These are phyloP conservation scores for Hylaeus volcanicus DNA, from an alignment of 1,140 invertebrate genomes.

Conservation along the genomic window DNA sequence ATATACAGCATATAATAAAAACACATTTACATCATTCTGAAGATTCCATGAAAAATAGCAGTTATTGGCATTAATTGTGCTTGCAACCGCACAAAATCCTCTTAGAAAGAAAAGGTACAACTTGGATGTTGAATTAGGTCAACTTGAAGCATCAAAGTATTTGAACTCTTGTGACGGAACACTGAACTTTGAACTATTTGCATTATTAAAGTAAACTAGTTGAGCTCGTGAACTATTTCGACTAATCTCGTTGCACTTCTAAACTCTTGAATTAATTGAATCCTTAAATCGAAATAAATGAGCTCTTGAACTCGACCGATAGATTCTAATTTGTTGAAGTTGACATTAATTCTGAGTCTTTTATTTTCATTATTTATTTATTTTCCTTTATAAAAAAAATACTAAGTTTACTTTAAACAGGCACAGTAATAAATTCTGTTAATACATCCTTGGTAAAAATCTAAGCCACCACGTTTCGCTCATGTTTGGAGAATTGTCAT, in stretches of 20 bases:
- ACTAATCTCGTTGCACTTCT: background rate
- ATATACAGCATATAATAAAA: too few relatives aligned
- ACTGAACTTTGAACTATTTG: background rate
- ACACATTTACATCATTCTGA: background rate
- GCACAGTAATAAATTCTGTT: too few relatives aligned
- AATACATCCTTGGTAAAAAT: too few relatives aligned
- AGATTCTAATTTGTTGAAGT: background rate
- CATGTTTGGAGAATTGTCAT: too few relatives aligned
- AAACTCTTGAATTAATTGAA: background rate
- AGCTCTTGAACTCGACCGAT: background rate
- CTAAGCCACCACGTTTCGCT: too few relatives aligned
- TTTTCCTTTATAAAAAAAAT: too few relatives aligned
- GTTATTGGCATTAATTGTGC: too few relatives aligned
- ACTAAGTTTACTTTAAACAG: too few relatives aligned
- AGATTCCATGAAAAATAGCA: too few relatives aligned
- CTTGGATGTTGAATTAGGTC: background rate
- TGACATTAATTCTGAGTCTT: background rate
- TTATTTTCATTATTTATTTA: too few relatives aligned
- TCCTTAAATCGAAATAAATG: background rate
- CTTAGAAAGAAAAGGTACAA: background rate
- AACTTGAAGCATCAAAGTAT: background rate
- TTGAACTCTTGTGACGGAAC: too few relatives aligned
- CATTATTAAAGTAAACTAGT: background rate
- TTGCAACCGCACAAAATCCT: too few relatives aligned
- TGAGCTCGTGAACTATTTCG: background rate